Conservation (phyloP, 2,113 vertebrate genomes). For the Oncorhynchus tshawytscha region DNA sequence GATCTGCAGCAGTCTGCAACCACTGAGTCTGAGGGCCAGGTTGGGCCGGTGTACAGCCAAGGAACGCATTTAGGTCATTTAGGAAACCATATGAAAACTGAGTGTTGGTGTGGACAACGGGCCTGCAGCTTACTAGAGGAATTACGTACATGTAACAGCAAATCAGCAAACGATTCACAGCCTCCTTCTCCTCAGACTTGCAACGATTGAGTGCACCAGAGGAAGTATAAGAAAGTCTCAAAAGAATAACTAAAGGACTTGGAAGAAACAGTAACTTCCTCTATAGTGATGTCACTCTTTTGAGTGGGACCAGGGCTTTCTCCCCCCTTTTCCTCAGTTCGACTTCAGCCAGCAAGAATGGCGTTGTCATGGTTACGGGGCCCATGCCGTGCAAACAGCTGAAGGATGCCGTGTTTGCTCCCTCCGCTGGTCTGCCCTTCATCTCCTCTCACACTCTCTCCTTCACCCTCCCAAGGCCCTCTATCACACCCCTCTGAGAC, state of each 20-base stretch:
- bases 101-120: not conserved
- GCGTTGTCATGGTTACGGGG: constrained; percentile 59
- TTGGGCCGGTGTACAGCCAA: not conserved
- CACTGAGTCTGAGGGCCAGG: too few species aligned
- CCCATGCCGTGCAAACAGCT: constrained; percentile 63
- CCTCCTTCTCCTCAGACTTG: not conserved
- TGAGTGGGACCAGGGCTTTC: constrained; percentile 27
- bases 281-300: constrained; percentile 51
- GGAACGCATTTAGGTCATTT: not conserved
- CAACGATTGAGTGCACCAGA: constrained; percentile 13
- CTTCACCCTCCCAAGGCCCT: not conserved
- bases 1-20: too few species aligned
- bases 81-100: not conserved
- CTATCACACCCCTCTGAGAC: constrained; percentile 26
- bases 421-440: constrained; percentile 14
- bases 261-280: constrained; percentile 52
- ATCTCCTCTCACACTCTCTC: not conserved
- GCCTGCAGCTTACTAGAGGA: not conserved
- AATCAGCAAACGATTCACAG: too few species aligned
- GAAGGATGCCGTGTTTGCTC: constrained; percentile 49
- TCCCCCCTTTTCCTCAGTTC: constrained; percentile 35
- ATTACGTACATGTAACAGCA: too few species aligned
- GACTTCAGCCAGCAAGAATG: constrained; percentile 39
- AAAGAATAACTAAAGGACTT: constrained; percentile 50
- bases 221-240: constrained; percentile 38